Evolutionary conservation across 2,888 invertebrate species (phyloP).

Genomic region (Theodoxus fluviatilis): DNA sequence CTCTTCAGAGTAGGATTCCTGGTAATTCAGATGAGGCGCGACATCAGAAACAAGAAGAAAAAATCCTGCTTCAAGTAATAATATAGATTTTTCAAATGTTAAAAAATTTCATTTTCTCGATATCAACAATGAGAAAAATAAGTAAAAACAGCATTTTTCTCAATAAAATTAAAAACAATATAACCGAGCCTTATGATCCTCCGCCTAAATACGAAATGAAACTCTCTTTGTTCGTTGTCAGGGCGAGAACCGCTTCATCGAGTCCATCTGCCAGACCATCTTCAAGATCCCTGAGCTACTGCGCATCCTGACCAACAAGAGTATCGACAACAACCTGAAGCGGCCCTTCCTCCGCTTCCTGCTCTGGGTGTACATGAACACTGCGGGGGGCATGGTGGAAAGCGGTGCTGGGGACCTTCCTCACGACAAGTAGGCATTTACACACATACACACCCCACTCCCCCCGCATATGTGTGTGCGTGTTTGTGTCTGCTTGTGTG

Average conservation of each 20-base stretch:
- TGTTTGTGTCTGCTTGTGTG: background rate
- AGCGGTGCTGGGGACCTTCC: slow-evolving; percentile 62
- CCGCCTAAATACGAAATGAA: too few relatives aligned
- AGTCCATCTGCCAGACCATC: slow-evolving; percentile 65
- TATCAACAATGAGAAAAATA: too few relatives aligned
- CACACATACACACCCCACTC: too few relatives aligned
- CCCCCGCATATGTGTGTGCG: background rate
- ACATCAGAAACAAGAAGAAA: too few relatives aligned
- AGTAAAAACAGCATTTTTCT: too few relatives aligned
- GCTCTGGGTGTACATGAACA: slow-evolving; percentile 63
- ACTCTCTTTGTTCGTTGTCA: slow-evolving; percentile 35
- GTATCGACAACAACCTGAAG: slow-evolving; percentile 57
- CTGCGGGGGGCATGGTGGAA: slow-evolving; percentile 62
- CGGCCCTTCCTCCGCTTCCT: slow-evolving; percentile 61
- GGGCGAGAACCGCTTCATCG: slow-evolving; percentile 65
- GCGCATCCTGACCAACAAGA: slow-evolving; percentile 53
- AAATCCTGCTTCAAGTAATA: too few relatives aligned
- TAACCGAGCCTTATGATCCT: background rate
- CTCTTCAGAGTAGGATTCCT: too few relatives aligned
- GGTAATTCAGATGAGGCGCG: too few relatives aligned
- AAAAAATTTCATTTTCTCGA: too few relatives aligned
- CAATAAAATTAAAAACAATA: background rate
- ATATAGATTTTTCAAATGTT: too few relatives aligned
- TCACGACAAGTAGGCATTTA: slow-evolving; percentile 51
- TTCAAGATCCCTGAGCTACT: slow-evolving; percentile 61